Evolutionary conservation across 2,888 invertebrate species (phyloP).

Genomic region (Agrotis segetum): DNA sequence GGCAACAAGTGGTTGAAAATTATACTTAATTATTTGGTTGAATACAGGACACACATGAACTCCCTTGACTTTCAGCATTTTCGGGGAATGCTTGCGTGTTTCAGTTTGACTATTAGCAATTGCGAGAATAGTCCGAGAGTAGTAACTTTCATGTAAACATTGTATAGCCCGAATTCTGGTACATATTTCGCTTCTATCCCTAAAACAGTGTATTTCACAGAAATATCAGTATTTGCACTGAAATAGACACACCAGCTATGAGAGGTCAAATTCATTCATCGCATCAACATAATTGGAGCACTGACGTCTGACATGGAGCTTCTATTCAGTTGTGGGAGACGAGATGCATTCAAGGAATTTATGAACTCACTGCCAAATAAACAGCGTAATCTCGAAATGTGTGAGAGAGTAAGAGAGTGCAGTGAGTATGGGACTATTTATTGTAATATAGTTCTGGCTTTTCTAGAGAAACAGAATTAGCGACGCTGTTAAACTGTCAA

Average conservation of each 20-base stretch:
- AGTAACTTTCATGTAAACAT: conserved; percentile 1
- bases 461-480: too few relatives aligned
- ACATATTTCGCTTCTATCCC: not conserved
- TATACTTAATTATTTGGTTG: not conserved
- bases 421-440: not conserved
- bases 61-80: not conserved
- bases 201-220: not conserved
- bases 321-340: conserved; percentile 36
- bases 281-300: conserved; percentile 49
- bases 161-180: not conserved
- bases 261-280: conserved; percentile 51
- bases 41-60: not conserved
- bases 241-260: conserved; percentile 28
- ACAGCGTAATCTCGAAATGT: conserved; percentile 13
- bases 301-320: conserved; percentile 49
- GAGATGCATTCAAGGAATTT: conserved; percentile 40
- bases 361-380: conserved; percentile 39
- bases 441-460: not conserved
- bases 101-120: conserved; percentile 2
- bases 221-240: conserved; percentile 18
- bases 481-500: too few relatives aligned
- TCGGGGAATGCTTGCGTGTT: conserved; percentile 3
- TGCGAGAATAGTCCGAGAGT: not conserved
- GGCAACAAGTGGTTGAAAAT: not conserved
- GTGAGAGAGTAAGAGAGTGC: not conserved